Base-by-base conservation (phyloP, 2,797 vertebrate species). In the Acrocephalus scirpaceus region DNA sequence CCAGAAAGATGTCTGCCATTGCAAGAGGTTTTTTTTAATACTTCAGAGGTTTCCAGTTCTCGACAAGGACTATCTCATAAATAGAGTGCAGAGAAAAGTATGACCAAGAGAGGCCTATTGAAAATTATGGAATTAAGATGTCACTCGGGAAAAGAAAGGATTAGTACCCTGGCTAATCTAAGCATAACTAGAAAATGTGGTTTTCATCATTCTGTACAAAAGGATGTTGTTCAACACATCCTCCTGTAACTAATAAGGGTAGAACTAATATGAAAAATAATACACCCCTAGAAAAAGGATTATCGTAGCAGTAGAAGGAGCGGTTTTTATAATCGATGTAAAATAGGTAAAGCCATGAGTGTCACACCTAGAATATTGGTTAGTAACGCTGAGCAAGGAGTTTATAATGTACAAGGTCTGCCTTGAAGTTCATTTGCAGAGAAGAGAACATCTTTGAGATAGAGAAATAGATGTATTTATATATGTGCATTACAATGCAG, bases 251-350 rank as follows among this genome's bases (percentile, higher is more conserved):
- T 78, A 90, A 84, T 60, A 96, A 86, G 76, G 34, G 93, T 92
- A 95, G 76, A 97, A 96, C 88, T 92, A 96, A 96, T 93, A 87
- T 72, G 92, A 94, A 86, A 80, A 95, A 95, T 81, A 92, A 81
- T 65, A 89, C 14, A 82, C 29, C 83, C 76, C 65, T 88, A 58
- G 96, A 81, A 90, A 88, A 95, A 92, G 83, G 82, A 86, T 92
- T 95, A 94, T 34, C 5, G 5, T 36, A 86, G 48, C 86, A 50
- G 60, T 26, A 40, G 83, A 93, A 88, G 60, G 56, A 89, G 69
- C 0, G 0, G 78, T 25, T 84, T 90, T 86, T 93, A 84, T 95
- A 96, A 95, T 96, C 85, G 34, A 88, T 95, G 83, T 91, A 92
- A 96, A 96, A 95, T 92, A 95, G 90, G 90, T 95, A 76, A 81